Conservation (phyloP, 2,797 vertebrate species). For the Darevskia mixta region DNA sequence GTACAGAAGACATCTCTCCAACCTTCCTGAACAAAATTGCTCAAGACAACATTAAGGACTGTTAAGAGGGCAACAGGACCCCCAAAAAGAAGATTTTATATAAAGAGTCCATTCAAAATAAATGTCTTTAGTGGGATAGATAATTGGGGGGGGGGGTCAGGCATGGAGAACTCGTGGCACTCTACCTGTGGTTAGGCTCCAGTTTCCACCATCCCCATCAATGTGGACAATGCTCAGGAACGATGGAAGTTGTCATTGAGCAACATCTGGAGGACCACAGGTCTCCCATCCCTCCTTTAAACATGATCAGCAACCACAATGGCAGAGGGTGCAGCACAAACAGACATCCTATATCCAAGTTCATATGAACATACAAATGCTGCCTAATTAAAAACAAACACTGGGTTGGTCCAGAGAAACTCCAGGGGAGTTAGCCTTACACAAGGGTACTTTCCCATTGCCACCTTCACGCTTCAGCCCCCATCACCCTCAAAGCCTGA, state of each 20-base stretch:
- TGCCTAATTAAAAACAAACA: neutral
- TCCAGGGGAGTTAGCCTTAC: neutral
- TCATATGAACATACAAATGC: neutral
- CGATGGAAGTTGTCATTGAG: neutral
- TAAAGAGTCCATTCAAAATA: neutral
- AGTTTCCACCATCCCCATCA: too few species aligned
- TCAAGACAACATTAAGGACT: neutral
- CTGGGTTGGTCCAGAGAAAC: neutral
- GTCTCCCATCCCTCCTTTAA: neutral
- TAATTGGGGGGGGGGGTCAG: too few species aligned
- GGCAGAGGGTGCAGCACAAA: neutral
- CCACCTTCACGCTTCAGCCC: neutral
- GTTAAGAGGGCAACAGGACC: neutral
- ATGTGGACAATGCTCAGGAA: neutral
- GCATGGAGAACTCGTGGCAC: too few species aligned
- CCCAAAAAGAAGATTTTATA: neutral
- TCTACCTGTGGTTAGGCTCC: too few species aligned
- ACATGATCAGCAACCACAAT: neutral
- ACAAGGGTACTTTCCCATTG: neutral
- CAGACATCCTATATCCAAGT: neutral
- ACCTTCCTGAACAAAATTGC: neutral
- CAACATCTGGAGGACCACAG: neutral
- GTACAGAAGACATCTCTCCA: neutral
- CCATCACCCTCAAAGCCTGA: too few species aligned
- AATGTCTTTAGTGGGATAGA: neutral